These are phyloP conservation scores for Saccopteryx bilineata DNA, from an alignment of 2,113 vertebrate species.

Conservation along the genomic window DNA sequence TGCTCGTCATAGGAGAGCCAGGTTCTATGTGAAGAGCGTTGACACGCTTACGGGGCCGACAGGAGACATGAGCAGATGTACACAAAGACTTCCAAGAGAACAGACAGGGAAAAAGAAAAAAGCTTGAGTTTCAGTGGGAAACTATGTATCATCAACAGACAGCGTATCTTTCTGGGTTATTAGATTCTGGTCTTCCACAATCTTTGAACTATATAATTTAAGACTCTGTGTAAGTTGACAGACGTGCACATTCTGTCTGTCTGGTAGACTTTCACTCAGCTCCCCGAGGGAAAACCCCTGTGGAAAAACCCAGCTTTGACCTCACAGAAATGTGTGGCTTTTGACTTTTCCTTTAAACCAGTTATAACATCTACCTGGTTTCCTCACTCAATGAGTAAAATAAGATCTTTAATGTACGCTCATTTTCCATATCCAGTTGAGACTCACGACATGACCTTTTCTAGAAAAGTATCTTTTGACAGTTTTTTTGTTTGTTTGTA, in stretches of 20 bases:
- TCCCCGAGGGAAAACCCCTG: background rate
- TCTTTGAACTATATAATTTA: background rate
- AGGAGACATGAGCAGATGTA: conserved; percentile 19
- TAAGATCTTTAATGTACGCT: background rate
- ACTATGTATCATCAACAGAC: background rate
- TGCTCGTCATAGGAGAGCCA: background rate
- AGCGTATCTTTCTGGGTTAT: background rate
- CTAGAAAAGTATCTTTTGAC: conserved; percentile 10
- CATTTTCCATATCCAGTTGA: conserved; percentile 17
- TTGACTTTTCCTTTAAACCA: conserved; percentile 40
- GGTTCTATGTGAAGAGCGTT: conserved; percentile 45
- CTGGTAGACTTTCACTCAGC: background rate
- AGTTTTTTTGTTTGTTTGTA: background rate
- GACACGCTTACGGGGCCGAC: conserved; percentile 27
- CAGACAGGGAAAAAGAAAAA: background rate
- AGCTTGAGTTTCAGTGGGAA: background rate
- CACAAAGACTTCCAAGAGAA: background rate
- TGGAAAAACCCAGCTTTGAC: background rate
- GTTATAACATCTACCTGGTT: background rate
- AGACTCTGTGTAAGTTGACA: background rate
- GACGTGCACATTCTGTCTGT: background rate
- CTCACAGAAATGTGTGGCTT: background rate
- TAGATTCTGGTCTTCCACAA: background rate
- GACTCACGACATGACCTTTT: background rate
- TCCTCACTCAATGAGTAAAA: background rate